Percentiles rank a stretch among this genome's conserved stretches.
These are phyloP conservation scores for Pseudomyrmex flavicornis DNA, from an alignment of 1,140 invertebrate genomes.

Conservation along the genomic window DNA sequence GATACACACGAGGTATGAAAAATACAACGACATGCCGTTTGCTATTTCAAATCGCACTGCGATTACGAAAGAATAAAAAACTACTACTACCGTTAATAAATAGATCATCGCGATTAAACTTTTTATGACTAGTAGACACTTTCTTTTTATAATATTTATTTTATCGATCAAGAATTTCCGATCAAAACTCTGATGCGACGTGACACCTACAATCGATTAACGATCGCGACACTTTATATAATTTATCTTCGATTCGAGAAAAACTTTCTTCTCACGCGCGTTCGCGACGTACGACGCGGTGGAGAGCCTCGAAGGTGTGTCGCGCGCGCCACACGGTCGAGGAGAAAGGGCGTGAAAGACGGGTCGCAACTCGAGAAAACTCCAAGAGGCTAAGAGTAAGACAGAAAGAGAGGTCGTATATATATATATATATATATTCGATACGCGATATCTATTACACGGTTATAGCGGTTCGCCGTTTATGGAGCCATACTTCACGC, in stretches of 20 bases:
- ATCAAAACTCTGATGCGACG: neutral
- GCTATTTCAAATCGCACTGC: neutral
- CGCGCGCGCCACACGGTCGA: conserved; percentile 18
- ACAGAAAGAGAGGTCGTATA: conserved; percentile 45
- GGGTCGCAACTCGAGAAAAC: neutral
- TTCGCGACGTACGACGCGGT: no score
- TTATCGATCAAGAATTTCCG: no score
- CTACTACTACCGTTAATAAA: no score
- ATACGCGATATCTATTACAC: conserved; percentile 72
- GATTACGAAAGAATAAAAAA: neutral
- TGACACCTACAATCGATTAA: conserved; percentile 23
- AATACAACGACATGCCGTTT: conserved; percentile 9
- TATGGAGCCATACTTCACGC: conserved; percentile 74
- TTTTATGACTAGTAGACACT: no score
- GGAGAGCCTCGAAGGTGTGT: conserved; percentile 41
- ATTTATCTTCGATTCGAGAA: conserved; percentile 22
- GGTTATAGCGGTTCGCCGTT: conserved; percentile 64
- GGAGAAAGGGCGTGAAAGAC: conserved; percentile 43
- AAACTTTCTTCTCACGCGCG: conserved; percentile 13
- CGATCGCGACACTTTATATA: neutral
- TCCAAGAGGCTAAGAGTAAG: neutral
- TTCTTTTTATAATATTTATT: no score
- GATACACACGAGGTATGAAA: conserved; percentile 13
- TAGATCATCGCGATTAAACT: no score
- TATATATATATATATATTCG: conserved; percentile 46